These are phyloP conservation scores for Brachionus asplanchnoidis DNA, from an alignment of 1,140 invertebrate genomes.

Conservation along the genomic window DNA sequence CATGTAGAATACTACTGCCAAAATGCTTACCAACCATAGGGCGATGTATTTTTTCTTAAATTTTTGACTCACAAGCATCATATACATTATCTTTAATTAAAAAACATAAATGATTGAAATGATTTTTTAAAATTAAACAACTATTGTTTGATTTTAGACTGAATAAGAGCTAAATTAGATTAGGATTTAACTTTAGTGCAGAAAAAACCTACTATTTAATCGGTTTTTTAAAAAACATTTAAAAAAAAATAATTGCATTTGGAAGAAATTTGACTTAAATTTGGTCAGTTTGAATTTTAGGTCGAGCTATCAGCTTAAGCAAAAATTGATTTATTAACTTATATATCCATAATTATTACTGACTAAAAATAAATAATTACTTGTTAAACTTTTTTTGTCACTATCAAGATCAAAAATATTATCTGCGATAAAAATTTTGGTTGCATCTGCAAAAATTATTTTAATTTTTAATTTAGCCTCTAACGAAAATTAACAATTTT, in stretches of 20 bases:
- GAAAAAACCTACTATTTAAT: neutral
- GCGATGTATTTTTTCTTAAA: slow-evolving; percentile 8
- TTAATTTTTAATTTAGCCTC: no score
- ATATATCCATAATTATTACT: no score
- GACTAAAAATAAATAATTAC: no score
- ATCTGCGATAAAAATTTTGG: no score
- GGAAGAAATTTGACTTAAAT: neutral
- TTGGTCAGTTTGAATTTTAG: neutral
- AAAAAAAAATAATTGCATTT: neutral
- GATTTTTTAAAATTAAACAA: neutral
- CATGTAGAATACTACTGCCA: neutral
- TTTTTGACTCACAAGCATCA: slow-evolving; percentile 21
- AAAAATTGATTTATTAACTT: no score
- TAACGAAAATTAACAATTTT: no score
- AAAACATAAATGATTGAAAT: neutral
- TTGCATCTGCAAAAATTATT: no score
- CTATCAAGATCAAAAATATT: no score
- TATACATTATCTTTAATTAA: slow-evolving; percentile 34
- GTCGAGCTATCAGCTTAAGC: no score
- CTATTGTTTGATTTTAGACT: neutral
- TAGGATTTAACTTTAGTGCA: neutral
- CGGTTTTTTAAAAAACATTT: neutral
- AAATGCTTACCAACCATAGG: neutral
- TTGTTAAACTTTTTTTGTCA: no score
- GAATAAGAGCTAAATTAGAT: neutral